Base-by-base conservation (phyloP, 2,888 invertebrate species). In the Mesorhabditis sp. region DNA sequence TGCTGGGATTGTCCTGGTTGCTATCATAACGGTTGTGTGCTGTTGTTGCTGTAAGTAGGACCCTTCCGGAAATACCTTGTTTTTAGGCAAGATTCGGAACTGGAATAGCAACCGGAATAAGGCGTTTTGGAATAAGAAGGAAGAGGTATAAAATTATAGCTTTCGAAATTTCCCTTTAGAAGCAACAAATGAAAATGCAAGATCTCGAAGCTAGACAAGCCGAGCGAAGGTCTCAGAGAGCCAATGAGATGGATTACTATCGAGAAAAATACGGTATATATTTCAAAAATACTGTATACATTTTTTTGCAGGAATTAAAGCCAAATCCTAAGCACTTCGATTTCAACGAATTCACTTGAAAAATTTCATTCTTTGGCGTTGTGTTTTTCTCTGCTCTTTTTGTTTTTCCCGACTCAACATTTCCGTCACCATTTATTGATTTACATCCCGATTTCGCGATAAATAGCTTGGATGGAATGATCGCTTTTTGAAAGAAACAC, bases 241-340 rank as follows among this genome's bases (percentile, higher is more conserved):
- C 74, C n/a, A 72, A 72, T 42, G 74, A 77, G 66, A 58, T 77
- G 68, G 77, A 77, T n/a, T 69, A 70, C 0, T 77, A 75, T 67
- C 62, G 77, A 58, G 66, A 66, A 68, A 77, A 77, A 69, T 77
- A 77, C 63, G 72, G 74, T 69, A 50, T 10, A 10, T 50, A 50
- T 50, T 50, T n/a, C 7, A 50, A 50, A 50, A n/a, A 50, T n/a
- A 50, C 7, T 13, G 58, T 50, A 13, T 50, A 50, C 58, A 50
- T 13, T 50, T 50, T 50, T 1, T 50, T 28, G 28, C 28, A 28
- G 28, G 28, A 28, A 28, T 28, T 28, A 28, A 28, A 28, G 28
- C 28, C 28, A 28, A 28, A 28, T 28, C 28, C 28, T 28, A 28
- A 28, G 28, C 28, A 28, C 28, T 28, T 28, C 28, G 28, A 28